phyloP scores from a whole-genome alignment of 2,888 invertebrate genomes.

The Drosophila nr. perissopoda region DNA sequence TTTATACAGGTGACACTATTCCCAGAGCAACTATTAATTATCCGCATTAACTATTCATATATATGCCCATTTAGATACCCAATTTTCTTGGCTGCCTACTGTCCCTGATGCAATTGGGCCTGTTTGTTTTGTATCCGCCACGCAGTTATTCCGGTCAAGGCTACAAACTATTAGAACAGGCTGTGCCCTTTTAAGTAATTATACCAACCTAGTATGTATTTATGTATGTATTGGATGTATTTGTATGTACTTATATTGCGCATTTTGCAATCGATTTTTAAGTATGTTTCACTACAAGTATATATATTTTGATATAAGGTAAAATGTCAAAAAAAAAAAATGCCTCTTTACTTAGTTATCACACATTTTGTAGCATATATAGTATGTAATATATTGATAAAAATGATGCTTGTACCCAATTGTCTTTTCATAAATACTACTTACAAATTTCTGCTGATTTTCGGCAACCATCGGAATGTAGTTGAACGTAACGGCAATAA shows the following conservation, averaged over 20 bases:
- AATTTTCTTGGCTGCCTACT: constrained; percentile 92
- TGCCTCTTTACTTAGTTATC: constrained; percentile 63
- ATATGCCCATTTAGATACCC: constrained; percentile 87
- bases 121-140: constrained; percentile 91
- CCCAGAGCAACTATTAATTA: constrained; percentile 13
- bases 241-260: constrained; percentile 58
- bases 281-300: constrained; percentile 59
- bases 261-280: constrained; percentile 53
- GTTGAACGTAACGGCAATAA: background rate
- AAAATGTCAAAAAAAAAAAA: constrained; percentile 17
- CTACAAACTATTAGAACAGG: constrained; percentile 83
- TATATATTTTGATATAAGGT: constrained; percentile 62
- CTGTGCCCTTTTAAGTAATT: constrained; percentile 64
- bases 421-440: constrained; percentile 27
- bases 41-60: constrained; percentile 1
- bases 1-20: constrained; percentile 89
- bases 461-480: constrained; percentile 43
- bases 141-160: constrained; percentile 83
- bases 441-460: constrained; percentile 43
- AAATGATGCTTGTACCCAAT: constrained; percentile 11
- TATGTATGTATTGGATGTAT: constrained; percentile 16
- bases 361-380: constrained; percentile 50
- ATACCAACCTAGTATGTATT: constrained; percentile 2
- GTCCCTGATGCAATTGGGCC: constrained; percentile 88
- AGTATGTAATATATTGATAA: constrained; percentile 36